These are phyloP conservation scores for Heliothis peltigera DNA, from an alignment of 2,888 invertebrate genomes.

Conservation along the genomic window DNA sequence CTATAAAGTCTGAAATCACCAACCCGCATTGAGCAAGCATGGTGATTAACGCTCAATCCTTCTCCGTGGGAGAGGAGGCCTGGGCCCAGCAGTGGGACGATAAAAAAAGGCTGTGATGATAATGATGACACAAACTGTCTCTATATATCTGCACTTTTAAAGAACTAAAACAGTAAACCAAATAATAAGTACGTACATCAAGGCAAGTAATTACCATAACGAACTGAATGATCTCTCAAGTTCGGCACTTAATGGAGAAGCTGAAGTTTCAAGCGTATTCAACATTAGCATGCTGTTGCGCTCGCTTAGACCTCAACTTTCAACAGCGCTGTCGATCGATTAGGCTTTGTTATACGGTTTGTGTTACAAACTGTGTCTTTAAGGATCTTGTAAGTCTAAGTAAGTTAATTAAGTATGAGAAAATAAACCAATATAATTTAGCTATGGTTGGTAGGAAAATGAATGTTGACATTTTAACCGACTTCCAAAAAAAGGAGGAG, in stretches of 20 bases:
- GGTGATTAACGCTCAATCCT: too few species aligned
- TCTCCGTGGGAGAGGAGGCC: too few species aligned
- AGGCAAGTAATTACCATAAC: slow-evolving; percentile 13
- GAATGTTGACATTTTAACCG: too few species aligned
- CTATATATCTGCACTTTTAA: too few species aligned
- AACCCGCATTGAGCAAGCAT: too few species aligned
- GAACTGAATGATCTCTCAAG: slow-evolving; percentile 25
- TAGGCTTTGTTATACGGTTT: neutral
- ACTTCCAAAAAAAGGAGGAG: too few species aligned
- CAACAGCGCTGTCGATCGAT: slow-evolving; percentile 25
- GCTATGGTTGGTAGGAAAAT: too few species aligned
- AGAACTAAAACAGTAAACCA: too few species aligned
- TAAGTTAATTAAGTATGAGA: neutral
- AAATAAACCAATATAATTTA: neutral
- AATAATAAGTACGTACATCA: neutral
- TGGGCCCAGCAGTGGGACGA: too few species aligned
- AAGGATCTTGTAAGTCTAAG: slow-evolving; percentile 3
- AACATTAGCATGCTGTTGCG: slow-evolving; percentile 29
- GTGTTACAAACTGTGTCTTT: slow-evolving; percentile 1
- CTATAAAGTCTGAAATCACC: too few species aligned
- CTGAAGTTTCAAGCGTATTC: slow-evolving; percentile 36
- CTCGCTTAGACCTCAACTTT: slow-evolving; percentile 24
- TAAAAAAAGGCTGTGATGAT: too few species aligned
- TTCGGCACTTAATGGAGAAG: slow-evolving; percentile 18
- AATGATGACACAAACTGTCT: too few species aligned